phyloP scores from a whole-genome alignment of 2,888 invertebrate genomes.

The Halocaridina rubra region DNA sequence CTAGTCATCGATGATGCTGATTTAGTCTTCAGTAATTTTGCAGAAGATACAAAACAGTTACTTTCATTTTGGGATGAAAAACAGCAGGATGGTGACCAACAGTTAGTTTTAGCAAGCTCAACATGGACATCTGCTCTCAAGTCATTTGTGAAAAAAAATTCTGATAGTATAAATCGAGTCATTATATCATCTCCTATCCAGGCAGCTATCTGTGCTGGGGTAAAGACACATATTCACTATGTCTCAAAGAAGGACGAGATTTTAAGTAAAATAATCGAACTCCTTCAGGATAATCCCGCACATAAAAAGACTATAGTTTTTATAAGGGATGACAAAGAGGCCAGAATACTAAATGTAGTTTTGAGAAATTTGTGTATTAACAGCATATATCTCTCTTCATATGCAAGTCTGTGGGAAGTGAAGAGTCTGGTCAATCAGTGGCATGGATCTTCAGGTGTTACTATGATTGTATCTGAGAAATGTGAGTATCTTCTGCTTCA shows the following conservation, averaged over 20 bases:
- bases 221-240: constrained; percentile 4
- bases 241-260: neutral
- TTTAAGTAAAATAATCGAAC: neutral
- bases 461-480: constrained; percentile 38
- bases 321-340: constrained; percentile 16
- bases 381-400: neutral
- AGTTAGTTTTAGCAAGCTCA: constrained; percentile 38
- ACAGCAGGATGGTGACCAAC: constrained; percentile 24
- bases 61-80: constrained; percentile 36
- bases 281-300: neutral
- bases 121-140: constrained; percentile 44
- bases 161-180: neutral
- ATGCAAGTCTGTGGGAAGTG: constrained; percentile 25
- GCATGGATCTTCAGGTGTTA: constrained; percentile 18
- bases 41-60: constrained; percentile 30
- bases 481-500: constrained; percentile 30
- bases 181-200: constrained; percentile 54
- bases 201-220: constrained; percentile 44
- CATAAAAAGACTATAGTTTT: constrained; percentile 39
- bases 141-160: constrained; percentile 22
- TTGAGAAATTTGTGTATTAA: constrained; percentile 19
- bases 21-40: constrained; percentile 25
- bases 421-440: constrained; percentile 37
- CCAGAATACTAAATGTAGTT: neutral
- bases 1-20: constrained; percentile 59